Conservation (phyloP, 1,140 invertebrate genomes). For the Steinernema feltiae region DNA sequence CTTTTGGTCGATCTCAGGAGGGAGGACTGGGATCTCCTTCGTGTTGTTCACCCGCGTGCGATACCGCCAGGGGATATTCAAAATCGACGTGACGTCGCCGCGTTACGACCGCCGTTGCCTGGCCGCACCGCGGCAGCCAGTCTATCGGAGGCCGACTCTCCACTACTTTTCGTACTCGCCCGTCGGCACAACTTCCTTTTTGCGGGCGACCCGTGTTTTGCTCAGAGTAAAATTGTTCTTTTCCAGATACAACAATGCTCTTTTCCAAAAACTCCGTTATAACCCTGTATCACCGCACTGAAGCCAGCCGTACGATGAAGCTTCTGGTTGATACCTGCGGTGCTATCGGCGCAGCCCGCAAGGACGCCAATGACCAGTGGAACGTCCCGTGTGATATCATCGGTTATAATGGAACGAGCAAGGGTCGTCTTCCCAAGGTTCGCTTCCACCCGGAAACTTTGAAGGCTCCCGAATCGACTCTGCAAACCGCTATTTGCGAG, state of each 20-base stretch:
- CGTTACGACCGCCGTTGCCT: background rate
- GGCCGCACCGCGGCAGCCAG: background rate
- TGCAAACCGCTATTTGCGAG: background rate
- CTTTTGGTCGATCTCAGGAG: background rate
- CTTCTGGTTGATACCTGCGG: background rate
- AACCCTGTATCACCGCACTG: background rate
- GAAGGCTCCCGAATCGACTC: background rate
- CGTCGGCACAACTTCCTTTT: background rate
- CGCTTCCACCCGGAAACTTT: background rate
- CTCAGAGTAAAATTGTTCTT: background rate
- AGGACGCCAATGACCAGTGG: background rate
- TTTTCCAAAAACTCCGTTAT: constrained; percentile 9
- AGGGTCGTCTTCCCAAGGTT: background rate
- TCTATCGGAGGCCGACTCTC: background rate
- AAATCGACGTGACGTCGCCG: too few species aligned
- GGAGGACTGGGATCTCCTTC: too few species aligned
- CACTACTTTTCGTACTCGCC: background rate
- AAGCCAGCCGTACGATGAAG: background rate
- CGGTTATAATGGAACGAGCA: background rate
- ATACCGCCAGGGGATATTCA: too few species aligned
- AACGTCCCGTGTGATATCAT: constrained; percentile 3
- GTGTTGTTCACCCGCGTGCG: too few species aligned
- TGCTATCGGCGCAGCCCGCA: background rate
- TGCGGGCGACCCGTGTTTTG: background rate
- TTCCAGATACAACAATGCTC: constrained; percentile 2